phyloP scores from a whole-genome alignment of 1,140 invertebrate genomes.

The Hycleus phaleratus region DNA sequence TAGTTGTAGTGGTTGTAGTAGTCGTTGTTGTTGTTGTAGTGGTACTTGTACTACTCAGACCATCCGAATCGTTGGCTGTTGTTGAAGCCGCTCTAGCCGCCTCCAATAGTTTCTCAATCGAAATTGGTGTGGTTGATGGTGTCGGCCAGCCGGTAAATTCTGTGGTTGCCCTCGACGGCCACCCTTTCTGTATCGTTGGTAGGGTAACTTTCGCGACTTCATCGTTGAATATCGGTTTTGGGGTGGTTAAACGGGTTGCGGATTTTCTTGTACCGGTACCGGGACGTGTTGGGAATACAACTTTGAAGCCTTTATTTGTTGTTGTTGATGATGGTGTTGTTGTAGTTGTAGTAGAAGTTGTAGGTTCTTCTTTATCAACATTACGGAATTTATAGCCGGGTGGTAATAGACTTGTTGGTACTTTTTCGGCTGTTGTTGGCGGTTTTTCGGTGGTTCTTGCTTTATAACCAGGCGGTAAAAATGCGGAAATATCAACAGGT shows the following conservation, averaged over 20 bases:
- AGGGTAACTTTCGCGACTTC: slow-evolving; percentile 43
- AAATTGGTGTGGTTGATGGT: slow-evolving; percentile 73
- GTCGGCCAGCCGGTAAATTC: slow-evolving; percentile 86
- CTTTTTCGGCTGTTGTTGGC: slow-evolving; percentile 12
- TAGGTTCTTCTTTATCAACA: slow-evolving; percentile 2
- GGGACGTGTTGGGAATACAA: slow-evolving; percentile 72
- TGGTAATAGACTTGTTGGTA: slow-evolving; percentile 43
- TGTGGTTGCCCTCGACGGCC: slow-evolving; percentile 73
- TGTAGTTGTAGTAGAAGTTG: slow-evolving; percentile 20
- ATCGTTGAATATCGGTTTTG: slow-evolving; percentile 36
- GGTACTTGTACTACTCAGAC: slow-evolving; percentile 33
- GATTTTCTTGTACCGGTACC: slow-evolving; percentile 54
- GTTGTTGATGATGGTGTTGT: slow-evolving; percentile 32
- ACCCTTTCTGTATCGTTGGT: slow-evolving; percentile 70
- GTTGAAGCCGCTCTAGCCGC: slow-evolving; percentile 59
- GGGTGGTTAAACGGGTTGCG: slow-evolving; percentile 52
- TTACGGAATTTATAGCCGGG: slow-evolving; percentile 47
- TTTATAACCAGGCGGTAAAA: slow-evolving; percentile 57
- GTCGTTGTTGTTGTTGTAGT: slow-evolving; percentile 63
- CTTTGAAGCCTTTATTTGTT: slow-evolving; percentile 48
- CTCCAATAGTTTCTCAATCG: slow-evolving; percentile 70
- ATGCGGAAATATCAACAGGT: slow-evolving; percentile 45
- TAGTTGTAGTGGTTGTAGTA: slow-evolving; percentile 66
- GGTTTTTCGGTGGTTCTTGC: slow-evolving; percentile 4
- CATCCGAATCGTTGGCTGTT: slow-evolving; percentile 29